Conservation (phyloP, 1,140 invertebrate genomes). For the Bombus waltoni region DNA sequence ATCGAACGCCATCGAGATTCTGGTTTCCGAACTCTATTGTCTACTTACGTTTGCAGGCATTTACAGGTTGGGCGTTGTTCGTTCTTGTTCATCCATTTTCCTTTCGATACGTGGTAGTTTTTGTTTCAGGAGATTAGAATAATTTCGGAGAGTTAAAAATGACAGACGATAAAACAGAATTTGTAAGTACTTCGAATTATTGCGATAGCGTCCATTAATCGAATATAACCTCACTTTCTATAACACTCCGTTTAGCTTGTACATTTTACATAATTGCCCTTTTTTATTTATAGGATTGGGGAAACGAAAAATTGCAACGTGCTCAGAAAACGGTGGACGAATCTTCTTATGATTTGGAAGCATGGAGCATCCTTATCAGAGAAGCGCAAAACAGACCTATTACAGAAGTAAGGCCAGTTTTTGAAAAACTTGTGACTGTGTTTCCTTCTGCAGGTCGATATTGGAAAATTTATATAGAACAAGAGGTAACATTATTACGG, state of each 20-base stretch:
- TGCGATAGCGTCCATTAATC: neutral
- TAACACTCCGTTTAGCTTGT: neutral
- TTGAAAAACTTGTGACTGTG: slow-evolving; percentile 95
- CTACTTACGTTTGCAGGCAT: neutral
- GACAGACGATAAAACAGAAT: slow-evolving; percentile 73
- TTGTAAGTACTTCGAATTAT: slow-evolving; percentile 64
- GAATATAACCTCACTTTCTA: slow-evolving; percentile 56
- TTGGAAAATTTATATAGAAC: slow-evolving; percentile 99
- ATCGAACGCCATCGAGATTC: slow-evolving; percentile 22
- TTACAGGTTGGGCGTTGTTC: neutral
- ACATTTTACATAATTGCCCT: neutral
- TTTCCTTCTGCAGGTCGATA: slow-evolving; percentile 98
- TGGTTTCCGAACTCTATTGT: neutral
- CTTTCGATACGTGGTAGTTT: neutral
- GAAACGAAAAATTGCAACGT: slow-evolving; percentile 90
- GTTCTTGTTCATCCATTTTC: neutral
- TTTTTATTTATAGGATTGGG: slow-evolving; percentile 88
- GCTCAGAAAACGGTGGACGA: slow-evolving; percentile 92
- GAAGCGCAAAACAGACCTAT: slow-evolving; percentile 96
- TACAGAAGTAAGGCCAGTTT: slow-evolving; percentile 94
- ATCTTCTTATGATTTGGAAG: slow-evolving; percentile 96
- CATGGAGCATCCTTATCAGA: slow-evolving; percentile 96
- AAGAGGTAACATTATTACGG: slow-evolving; percentile 89
- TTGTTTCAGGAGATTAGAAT: neutral
- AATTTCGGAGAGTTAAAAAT: slow-evolving; percentile 42